Evolutionary conservation across 1,140 invertebrate genomes (phyloP).

Genomic region (Zaprionus camerounensis): DNA sequence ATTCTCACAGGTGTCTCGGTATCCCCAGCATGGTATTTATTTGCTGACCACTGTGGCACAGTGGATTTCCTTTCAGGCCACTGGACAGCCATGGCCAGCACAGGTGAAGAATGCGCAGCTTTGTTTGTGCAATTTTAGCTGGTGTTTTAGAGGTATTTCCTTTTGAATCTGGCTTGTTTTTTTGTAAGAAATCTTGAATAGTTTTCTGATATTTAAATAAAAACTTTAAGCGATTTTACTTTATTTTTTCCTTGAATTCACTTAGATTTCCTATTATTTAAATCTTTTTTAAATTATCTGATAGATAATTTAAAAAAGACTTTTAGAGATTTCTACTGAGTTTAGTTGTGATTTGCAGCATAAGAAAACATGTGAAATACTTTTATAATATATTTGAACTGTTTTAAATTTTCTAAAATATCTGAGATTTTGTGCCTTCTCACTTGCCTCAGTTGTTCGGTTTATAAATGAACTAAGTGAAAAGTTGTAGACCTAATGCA

Average conservation of each 20-base stretch:
- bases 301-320: neutral
- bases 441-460: neutral
- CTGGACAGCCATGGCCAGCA: constrained; percentile 4
- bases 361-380: neutral
- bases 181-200: neutral
- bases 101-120: neutral
- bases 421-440: neutral
- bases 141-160: neutral
- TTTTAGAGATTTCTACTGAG: neutral
- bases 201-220: neutral
- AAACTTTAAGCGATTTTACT: neutral
- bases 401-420: neutral
- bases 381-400: neutral
- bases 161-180: neutral
- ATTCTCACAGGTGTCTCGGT: constrained; percentile 73
- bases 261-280: too few species aligned
- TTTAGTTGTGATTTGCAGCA: neutral
- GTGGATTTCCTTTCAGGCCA: constrained; percentile 55
- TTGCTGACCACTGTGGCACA: constrained; percentile 61
- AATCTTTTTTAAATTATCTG: too few species aligned
- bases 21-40: constrained; percentile 42
- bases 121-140: neutral
- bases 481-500: constrained; percentile 57
- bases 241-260: too few species aligned
- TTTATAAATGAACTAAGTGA: constrained; percentile 56